Evolutionary conservation across 2,888 invertebrate species (phyloP).

Genomic region (Pyralis farinalis): DNA sequence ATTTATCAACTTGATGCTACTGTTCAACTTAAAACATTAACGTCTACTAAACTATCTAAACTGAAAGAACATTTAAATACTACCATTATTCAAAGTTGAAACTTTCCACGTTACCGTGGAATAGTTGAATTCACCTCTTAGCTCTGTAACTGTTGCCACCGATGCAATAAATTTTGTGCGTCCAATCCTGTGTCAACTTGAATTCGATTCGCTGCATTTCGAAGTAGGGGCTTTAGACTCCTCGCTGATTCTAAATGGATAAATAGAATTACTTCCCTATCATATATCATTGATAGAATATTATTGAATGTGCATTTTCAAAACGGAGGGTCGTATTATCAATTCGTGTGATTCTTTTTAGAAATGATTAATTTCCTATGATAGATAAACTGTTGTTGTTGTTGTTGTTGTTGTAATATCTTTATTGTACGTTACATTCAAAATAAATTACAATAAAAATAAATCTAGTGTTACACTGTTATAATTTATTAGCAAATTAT

Average conservation of each 20-base stretch:
- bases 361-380: too few species aligned
- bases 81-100: conserved; percentile 16
- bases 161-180: conserved; percentile 58
- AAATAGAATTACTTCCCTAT: conserved; percentile 56
- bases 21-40: conserved; percentile 3
- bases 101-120: conserved; percentile 12
- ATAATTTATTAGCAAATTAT: too few species aligned
- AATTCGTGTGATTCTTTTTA: too few species aligned
- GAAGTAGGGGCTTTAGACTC: conserved; percentile 31
- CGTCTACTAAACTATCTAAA: conserved; percentile 7
- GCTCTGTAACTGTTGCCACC: conserved; percentile 21
- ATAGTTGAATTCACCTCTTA: conserved; percentile 15
- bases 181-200: conserved; percentile 51
- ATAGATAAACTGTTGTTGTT: too few species aligned
- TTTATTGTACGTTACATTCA: too few species aligned
- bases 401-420: too few species aligned
- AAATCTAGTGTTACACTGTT: too few species aligned
- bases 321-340: neutral
- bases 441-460: too few species aligned
- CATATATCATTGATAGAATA: conserved; percentile 22
- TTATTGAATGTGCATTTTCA: conserved; percentile 11
- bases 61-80: conserved; percentile 6
- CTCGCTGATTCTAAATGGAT: conserved; percentile 36
- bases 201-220: conserved; percentile 54
- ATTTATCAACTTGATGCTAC: neutral